phyloP scores from a whole-genome alignment of 2,888 invertebrate species.

The Apodemia hepburni region DNA sequence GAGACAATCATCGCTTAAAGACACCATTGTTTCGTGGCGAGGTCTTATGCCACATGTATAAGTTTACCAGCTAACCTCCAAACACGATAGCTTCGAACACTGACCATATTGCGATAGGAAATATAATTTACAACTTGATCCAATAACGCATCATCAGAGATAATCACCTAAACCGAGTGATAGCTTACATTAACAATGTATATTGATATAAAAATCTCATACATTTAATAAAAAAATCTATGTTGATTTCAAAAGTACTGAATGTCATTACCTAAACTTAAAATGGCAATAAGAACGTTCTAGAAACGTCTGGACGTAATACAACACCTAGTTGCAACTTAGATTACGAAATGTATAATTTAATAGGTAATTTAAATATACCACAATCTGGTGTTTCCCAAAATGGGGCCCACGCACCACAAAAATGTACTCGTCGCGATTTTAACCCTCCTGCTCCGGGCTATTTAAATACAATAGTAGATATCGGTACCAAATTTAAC shows the following conservation, averaged over 20 bases:
- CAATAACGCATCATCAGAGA: neutral
- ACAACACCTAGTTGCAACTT: slow-evolving; percentile 2
- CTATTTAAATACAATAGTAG: too few species aligned
- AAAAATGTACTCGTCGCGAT: too few species aligned
- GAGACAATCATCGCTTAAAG: too few species aligned
- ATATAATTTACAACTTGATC: neutral
- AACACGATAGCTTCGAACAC: too few species aligned
- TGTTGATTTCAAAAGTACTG: neutral
- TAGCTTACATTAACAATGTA: slow-evolving; percentile 22
- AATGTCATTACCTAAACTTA: neutral
- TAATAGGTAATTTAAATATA: neutral
- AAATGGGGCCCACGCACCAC: too few species aligned
- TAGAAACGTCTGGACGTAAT: slow-evolving; percentile 4
- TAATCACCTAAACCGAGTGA: slow-evolving; percentile 6
- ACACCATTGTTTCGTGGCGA: too few species aligned
- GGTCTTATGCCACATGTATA: too few species aligned
- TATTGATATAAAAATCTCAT: slow-evolving; percentile 27
- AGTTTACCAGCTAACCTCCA: too few species aligned
- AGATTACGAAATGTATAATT: neutral
- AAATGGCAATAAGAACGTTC: neutral
- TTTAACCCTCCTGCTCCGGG: too few species aligned
- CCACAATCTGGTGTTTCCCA: too few species aligned
- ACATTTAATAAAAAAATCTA: slow-evolving; percentile 13
- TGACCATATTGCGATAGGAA: too few species aligned
- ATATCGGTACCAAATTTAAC: too few species aligned